These are phyloP conservation scores for Entomobrya proxima DNA, from an alignment of 2,888 invertebrate species.

Conservation along the genomic window DNA sequence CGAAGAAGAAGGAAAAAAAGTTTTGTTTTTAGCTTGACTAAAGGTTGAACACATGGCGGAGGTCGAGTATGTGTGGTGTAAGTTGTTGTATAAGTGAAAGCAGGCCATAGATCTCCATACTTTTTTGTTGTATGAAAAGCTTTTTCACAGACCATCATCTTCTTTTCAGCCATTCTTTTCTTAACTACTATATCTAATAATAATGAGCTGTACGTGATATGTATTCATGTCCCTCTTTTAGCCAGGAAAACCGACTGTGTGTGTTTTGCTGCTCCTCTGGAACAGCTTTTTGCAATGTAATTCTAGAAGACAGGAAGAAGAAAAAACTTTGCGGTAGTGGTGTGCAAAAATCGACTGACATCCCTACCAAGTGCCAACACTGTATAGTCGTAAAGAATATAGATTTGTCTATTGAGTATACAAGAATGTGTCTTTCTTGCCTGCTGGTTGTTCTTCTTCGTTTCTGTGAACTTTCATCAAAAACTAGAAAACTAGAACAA, in stretches of 20 bases:
- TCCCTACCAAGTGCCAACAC: neutral
- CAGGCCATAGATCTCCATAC: neutral
- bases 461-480: constrained; percentile 49
- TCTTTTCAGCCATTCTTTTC: neutral
- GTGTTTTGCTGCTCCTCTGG: no score
- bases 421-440: neutral
- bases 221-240: neutral
- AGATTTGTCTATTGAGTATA: neutral
- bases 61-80: no score
- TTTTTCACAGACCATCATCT: constrained; percentile 1
- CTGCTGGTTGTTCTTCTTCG: neutral
- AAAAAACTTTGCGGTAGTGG: neutral
- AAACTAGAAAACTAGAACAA: constrained; percentile 59
- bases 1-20: constrained; percentile 37
- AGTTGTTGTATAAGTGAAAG: neutral
- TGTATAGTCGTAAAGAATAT: neutral
- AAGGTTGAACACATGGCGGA: neutral
- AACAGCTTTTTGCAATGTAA: neutral
- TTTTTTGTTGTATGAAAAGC: neutral
- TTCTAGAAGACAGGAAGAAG: neutral
- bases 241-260: neutral
- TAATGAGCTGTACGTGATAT: neutral
- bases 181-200: neutral
- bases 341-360: neutral
- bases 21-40: neutral